Conservation (phyloP, 2,113 vertebrate genomes). For the Bucco capensis region DNA sequence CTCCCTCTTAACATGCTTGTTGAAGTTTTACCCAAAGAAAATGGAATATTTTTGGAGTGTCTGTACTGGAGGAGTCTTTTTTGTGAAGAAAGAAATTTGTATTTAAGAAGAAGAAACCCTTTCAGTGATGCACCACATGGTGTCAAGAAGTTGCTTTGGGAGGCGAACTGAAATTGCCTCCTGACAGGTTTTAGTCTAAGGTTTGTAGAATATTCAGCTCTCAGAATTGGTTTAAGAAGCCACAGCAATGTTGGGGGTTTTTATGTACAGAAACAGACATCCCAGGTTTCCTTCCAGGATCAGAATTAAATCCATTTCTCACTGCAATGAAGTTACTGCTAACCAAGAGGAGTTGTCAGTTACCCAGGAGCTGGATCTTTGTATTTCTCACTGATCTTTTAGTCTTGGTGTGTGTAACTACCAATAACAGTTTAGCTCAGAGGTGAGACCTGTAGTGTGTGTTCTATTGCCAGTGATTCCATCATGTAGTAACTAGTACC, state of each 20-base stretch:
- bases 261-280: not conserved
- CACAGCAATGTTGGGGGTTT: not conserved
- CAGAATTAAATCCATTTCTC: not conserved
- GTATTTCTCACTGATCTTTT: constrained; percentile 24
- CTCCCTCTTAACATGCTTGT: constrained; percentile 26
- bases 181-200: constrained; percentile 29
- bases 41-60: constrained; percentile 69
- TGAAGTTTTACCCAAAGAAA: constrained; percentile 76
- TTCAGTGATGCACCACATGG: constrained; percentile 11
- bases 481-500: constrained; percentile 51
- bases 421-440: constrained; percentile 45
- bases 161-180: not conserved
- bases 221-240: constrained; percentile 21
- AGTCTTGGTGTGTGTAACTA: constrained; percentile 45
- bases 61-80: constrained; percentile 60
- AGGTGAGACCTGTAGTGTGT: constrained; percentile 44
- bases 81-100: constrained; percentile 47
- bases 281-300: not conserved
- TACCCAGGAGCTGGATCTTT: not conserved
- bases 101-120: constrained; percentile 45
- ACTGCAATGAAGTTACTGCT: constrained; percentile 36
- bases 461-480: constrained; percentile 33
- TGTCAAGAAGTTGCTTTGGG: constrained; percentile 24
- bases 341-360: not conserved
- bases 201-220: constrained; percentile 24